Evolutionary conservation across 2,113 vertebrate species (phyloP), one percentile per base, ranked within the genome.

Genomic region (Tringa solitaria): DNA sequence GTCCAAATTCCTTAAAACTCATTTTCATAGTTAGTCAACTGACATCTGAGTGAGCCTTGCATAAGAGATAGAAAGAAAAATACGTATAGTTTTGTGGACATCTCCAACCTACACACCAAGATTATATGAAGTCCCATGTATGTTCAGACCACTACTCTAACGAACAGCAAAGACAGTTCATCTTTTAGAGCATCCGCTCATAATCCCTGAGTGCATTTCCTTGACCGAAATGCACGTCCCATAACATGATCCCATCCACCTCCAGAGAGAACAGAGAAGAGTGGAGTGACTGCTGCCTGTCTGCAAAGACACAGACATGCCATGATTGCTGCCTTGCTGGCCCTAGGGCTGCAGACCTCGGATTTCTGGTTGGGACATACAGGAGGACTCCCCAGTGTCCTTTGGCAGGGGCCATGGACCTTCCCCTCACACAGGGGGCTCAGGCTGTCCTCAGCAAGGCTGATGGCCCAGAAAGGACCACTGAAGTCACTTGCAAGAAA

Each of bases 381-480:
- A 2, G 2, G 26, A 16, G n/a, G 56, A 6, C 6, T 50, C 18
- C 41, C n/a, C 6, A 8, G 26, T 39, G 30, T 30, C 79, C 61
- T 24, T 11, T 8, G 24, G 26, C 4, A 6, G 53, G 18, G 39
- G 19, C 23, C 26, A 13, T 45, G 7, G 15, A n/a, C 27, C 27
- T 20, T 12, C 27, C 13, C 48, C 48, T 24, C 9, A 30, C 7
- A 6, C 14, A 30, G 43, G 59, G 60, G n/a, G 18, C 64, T 6
- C 0, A 9, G 21, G 59, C 45, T 56, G 46, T 10, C 28, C 51
- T 28, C 4, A 1, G 45, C 39, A 43, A 26, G 46, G 85, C n/a
- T 15, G 15, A 15, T 2, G 0, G 0, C 26, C 6, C 2, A 0
- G n/a, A n/a, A n/a, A n/a, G n/a, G n/a, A n/a, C n/a, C n/a, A n/a